Evolutionary conservation across 2,797 vertebrate genomes (phyloP).

Genomic region (Pseudochirops cupreus): DNA sequence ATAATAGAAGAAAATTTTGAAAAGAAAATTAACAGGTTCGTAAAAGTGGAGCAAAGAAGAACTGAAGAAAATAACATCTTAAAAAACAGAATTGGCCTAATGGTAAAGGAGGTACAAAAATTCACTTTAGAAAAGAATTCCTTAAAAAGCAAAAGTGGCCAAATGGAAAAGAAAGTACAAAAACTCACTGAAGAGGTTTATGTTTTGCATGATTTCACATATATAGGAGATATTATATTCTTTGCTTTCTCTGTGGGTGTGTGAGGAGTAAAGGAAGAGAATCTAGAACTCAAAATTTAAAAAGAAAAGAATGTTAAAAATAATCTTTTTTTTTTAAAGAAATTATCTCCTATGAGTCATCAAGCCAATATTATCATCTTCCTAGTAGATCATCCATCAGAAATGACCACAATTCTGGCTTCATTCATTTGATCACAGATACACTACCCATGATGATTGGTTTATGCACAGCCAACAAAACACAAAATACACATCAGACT

Average conservation of each 20-base stretch:
- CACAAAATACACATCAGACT: not conserved
- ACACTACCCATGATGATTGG: not conserved
- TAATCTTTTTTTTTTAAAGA: not conserved
- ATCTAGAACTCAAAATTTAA: not conserved
- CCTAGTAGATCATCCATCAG: not conserved
- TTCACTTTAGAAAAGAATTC: too few species aligned
- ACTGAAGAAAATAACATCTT: too few species aligned
- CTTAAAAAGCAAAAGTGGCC: too few species aligned
- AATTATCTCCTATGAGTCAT: not conserved
- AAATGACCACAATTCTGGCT: not conserved
- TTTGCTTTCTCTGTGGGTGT: not conserved
- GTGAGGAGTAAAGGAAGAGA: not conserved
- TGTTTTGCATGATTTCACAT: not conserved
- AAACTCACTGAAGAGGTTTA: not conserved
- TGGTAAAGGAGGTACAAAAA: too few species aligned
- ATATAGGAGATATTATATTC: not conserved
- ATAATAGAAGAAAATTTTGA: not conserved
- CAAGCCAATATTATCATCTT: not conserved
- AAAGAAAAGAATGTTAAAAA: not conserved
- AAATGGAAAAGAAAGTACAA: too few species aligned
- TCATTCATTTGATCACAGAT: not conserved
- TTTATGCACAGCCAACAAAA: not conserved
- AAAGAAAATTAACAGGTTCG: not conserved
- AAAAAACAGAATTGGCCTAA: too few species aligned
- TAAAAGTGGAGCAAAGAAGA: too few species aligned